Evolutionary conservation across 1,140 invertebrate species (phyloP).

Genomic region (Eumaeus atala): DNA sequence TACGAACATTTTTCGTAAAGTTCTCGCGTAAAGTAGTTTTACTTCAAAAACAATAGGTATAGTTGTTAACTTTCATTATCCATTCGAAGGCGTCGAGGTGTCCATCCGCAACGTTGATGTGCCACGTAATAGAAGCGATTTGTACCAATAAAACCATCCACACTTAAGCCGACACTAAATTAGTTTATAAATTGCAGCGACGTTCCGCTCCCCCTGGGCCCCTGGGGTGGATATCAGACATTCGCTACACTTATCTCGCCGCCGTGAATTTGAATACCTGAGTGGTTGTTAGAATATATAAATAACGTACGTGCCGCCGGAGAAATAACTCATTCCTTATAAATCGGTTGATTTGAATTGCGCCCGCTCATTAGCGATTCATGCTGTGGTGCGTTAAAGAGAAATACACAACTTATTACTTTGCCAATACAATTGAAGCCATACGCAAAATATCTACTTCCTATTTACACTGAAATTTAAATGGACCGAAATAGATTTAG

Average conservation of each 20-base stretch:
- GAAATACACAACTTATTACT: conserved; percentile 68
- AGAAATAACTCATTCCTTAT: conserved; percentile 66
- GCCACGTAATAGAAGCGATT: conserved; percentile 17
- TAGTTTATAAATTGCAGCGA: conserved; percentile 23
- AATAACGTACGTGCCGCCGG: conserved; percentile 50
- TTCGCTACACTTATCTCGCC: conserved; percentile 50
- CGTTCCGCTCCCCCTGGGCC: conserved; percentile 22
- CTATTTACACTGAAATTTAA: conserved; percentile 20
- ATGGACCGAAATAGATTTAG: too few relatives aligned
- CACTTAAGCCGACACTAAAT: conserved; percentile 14
- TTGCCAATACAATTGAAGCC: conserved; percentile 51
- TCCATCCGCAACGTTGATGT: conserved; percentile 12
- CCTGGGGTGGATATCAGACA: conserved; percentile 37
- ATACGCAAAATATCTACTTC: conserved; percentile 39
- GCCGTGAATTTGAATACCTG: conserved; percentile 57
- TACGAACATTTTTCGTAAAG: too few relatives aligned
- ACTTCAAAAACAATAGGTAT: conserved; percentile 4
- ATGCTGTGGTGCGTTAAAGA: conserved; percentile 43
- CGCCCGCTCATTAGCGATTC: conserved; percentile 64
- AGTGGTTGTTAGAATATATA: conserved; percentile 60
- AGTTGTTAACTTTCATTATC: conserved; percentile 10
- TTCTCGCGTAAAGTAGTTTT: too few relatives aligned
- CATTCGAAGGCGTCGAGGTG: conserved; percentile 12
- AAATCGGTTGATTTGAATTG: conserved; percentile 69
- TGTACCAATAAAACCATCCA: conserved; percentile 24